Conservation (phyloP, 2,797 vertebrate species). For the Sebastes jordani region DNA sequence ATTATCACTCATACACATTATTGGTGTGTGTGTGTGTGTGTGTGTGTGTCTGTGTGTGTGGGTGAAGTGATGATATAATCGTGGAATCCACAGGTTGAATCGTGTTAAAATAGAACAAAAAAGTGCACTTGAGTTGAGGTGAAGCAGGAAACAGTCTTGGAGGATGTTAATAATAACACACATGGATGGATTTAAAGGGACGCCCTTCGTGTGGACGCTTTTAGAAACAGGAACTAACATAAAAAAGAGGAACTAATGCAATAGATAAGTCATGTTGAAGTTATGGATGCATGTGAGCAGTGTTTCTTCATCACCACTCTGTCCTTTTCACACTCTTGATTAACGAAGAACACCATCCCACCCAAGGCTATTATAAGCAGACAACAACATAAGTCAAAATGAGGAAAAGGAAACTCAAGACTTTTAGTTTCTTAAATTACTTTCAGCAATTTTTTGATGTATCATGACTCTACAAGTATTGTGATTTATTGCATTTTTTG, state of each 20-base stretch:
- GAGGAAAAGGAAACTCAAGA: background rate
- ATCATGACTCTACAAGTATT: too few species aligned
- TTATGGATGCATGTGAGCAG: background rate
- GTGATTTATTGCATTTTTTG: too few species aligned
- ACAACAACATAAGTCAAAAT: background rate
- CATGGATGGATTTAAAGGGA: conserved; percentile 21
- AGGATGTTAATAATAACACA: background rate
- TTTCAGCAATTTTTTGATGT: background rate
- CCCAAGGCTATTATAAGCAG: background rate
- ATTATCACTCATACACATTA: conserved; percentile 31
- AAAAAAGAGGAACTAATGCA: conserved; percentile 33
- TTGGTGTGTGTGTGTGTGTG: background rate
- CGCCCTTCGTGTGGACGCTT: background rate
- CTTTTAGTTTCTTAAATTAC: background rate
- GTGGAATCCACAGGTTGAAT: conserved; percentile 15
- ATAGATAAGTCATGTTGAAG: conserved; percentile 24
- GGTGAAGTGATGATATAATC: conserved; percentile 9
- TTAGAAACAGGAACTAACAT: conserved; percentile 49
- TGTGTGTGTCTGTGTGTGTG: background rate
- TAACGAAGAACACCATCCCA: background rate
- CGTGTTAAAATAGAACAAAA: background rate
- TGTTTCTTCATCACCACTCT: background rate
- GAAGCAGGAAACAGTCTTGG: conserved; percentile 18
- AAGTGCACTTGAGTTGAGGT: conserved; percentile 7
- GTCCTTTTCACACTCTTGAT: background rate